phyloP scores from a whole-genome alignment of 2,888 invertebrate genomes.

The Macrophya alboannulata region DNA sequence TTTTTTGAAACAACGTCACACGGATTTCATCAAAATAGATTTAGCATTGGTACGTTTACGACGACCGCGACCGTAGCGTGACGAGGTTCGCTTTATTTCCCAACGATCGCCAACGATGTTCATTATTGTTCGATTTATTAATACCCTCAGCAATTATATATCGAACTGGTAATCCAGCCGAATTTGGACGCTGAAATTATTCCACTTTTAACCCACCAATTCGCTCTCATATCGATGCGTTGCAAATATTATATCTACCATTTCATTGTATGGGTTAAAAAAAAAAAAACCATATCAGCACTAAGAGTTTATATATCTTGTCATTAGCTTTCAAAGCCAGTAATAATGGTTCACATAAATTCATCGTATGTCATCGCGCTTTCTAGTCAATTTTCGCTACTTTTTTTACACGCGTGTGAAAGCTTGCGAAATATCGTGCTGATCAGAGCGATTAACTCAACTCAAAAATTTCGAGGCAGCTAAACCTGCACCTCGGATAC shows the following conservation, averaged over 20 bases:
- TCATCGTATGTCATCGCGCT: neutral
- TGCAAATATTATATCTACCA: neutral
- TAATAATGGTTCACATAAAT: neutral
- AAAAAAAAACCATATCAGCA: neutral
- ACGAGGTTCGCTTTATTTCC: constrained; percentile 19
- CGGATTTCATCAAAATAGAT: neutral
- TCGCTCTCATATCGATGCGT: neutral
- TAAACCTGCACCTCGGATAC: neutral
- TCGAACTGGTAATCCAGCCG: constrained; percentile 17
- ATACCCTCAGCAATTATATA: constrained; percentile 40
- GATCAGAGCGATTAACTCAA: neutral
- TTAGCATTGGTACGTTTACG: neutral
- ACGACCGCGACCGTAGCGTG: constrained; percentile 24
- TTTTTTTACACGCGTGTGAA: neutral
- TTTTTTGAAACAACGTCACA: neutral
- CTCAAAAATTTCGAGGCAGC: neutral
- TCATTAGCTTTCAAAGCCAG: constrained; percentile 24
- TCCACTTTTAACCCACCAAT: neutral
- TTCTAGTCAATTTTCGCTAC: neutral
- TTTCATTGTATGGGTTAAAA: neutral
- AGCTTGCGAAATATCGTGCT: neutral
- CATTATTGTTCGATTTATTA: constrained; percentile 42
- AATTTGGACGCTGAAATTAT: constrained; percentile 8
- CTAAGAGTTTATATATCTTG: constrained; percentile 2
- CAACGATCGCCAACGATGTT: constrained; percentile 9